Evolutionary conservation across 2,888 invertebrate species (phyloP).

Genomic region (Microdon myrmicae): DNA sequence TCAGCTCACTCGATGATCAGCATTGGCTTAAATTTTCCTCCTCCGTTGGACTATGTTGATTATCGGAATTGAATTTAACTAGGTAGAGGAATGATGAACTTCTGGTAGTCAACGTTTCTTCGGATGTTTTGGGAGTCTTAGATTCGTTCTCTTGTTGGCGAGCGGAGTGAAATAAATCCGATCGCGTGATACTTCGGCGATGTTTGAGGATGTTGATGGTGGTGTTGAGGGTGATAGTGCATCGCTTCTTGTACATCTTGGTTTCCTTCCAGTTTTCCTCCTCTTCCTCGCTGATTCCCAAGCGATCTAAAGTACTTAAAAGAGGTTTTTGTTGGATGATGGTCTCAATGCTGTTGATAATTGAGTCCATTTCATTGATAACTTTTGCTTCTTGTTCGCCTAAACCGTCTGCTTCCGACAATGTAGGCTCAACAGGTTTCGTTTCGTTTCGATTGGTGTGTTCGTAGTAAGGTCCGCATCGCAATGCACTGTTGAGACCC

Average conservation of each 20-base stretch:
- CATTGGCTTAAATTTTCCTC: constrained; percentile 57
- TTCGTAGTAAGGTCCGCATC: background rate
- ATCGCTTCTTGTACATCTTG: constrained; percentile 56
- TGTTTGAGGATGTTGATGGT: constrained; percentile 44
- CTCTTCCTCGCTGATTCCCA: constrained; percentile 43
- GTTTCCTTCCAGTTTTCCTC: constrained; percentile 9
- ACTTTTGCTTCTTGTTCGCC: constrained; percentile 19
- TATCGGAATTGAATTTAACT: constrained; percentile 54
- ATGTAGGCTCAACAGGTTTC: background rate
- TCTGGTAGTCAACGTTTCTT: constrained; percentile 53
- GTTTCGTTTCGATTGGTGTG: background rate
- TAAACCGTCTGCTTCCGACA: constrained; percentile 12
- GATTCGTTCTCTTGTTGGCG: constrained; percentile 40
- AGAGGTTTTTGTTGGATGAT: constrained; percentile 32
- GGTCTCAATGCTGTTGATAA: constrained; percentile 17
- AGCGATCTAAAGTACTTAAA: constrained; percentile 30
- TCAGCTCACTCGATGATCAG: constrained; percentile 65
- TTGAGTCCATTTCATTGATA: constrained; percentile 27
- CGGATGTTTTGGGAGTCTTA: background rate
- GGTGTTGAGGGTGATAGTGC: constrained; percentile 46
- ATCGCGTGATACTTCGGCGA: constrained; percentile 56
- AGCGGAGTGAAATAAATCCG: constrained; percentile 64
- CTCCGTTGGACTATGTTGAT: constrained; percentile 27
- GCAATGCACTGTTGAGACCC: background rate
- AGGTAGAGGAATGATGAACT: constrained; percentile 64